Base-by-base conservation (phyloP, 2,888 invertebrate genomes). In the Arenicola marina region DNA sequence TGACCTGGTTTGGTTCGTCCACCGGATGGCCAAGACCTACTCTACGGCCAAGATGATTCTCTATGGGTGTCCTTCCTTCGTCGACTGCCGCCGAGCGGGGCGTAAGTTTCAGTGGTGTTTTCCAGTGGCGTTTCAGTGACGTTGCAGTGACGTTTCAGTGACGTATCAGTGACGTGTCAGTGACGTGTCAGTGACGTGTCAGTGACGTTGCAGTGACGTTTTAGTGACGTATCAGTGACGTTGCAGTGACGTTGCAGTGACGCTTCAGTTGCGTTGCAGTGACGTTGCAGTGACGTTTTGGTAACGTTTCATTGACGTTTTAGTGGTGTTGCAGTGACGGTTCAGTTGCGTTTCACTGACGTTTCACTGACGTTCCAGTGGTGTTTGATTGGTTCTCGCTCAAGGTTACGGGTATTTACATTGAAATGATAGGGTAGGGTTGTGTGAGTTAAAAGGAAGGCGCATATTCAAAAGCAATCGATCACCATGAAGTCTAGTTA, bases 31-130 rank as follows among this genome's bases (percentile, higher is more conserved):
- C n/a, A 76, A 77, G 59, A 75, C 80, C 0, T 73, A 75, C 58
- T 75, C 76, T 4, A 75, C 76, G 4, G 76, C 77, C 18, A 74
- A 74, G 64, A 75, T 81, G 51, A 68, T 80, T 29, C 67, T 81
- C 32, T 79, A 76, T 65, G 81, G 81, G 1, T 79, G 76, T 61
- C 81, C 81, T 0, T 73, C 77, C 46, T 81, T 77, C 66, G 73
- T 80, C 51, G 78, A 79, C 51, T 79, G 76, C 61, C 73, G 77
- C 60, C n/a, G n/a, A n/a, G n/a, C n/a, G n/a, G n/a, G n/a, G n/a
- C n/a, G n/a, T n/a, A n/a, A n/a, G n/a, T n/a, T n/a, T n/a, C n/a
- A n/a, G n/a, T n/a, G n/a, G n/a, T n/a, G n/a, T n/a, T n/a, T n/a
- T n/a, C n/a, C n/a, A n/a, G n/a, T n/a, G n/a, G n/a, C n/a, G n/a